phyloP scores from a whole-genome alignment of 1,140 invertebrate genomes.

The Phymastichus coffea region DNA sequence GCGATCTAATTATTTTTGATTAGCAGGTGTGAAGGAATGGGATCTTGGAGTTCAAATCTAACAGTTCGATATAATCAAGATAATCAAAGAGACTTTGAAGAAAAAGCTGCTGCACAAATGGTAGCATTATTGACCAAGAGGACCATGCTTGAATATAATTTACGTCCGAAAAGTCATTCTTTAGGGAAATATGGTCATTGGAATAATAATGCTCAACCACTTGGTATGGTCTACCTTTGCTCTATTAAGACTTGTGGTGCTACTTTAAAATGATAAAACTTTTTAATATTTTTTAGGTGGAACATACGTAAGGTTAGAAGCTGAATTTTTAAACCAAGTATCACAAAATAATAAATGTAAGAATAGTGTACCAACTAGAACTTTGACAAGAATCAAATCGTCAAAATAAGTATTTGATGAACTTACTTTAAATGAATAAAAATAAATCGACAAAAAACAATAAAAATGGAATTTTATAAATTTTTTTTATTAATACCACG shows the following conservation, averaged over 20 bases:
- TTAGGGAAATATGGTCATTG: constrained; percentile 33
- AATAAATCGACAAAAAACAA: not conserved
- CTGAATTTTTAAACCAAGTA: constrained; percentile 68
- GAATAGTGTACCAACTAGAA: constrained; percentile 34
- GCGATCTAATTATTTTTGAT: too few species aligned
- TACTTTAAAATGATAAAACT: too few species aligned
- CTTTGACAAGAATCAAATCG: constrained; percentile 30
- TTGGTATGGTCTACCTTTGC: constrained; percentile 38
- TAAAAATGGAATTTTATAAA: constrained; percentile 11
- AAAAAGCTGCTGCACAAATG: constrained; percentile 71
- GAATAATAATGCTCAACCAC: constrained; percentile 42
- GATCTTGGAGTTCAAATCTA: constrained; percentile 71
- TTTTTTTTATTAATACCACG: constrained; percentile 25
- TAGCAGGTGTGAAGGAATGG: constrained; percentile 47
- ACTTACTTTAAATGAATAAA: constrained; percentile 11
- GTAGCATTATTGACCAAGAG: constrained; percentile 61
- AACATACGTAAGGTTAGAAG: constrained; percentile 68
- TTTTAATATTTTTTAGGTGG: too few species aligned
- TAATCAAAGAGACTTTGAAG: constrained; percentile 78
- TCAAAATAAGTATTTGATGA: constrained; percentile 31
- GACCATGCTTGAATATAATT: constrained; percentile 42
- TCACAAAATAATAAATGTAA: constrained; percentile 43
- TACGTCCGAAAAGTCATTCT: constrained; percentile 34
- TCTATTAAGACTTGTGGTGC: not conserved
- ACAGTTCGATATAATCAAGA: constrained; percentile 82